Evolutionary conservation across 2,797 vertebrate genomes (phyloP).

Genomic region (Pygocentrus nattereri): DNA sequence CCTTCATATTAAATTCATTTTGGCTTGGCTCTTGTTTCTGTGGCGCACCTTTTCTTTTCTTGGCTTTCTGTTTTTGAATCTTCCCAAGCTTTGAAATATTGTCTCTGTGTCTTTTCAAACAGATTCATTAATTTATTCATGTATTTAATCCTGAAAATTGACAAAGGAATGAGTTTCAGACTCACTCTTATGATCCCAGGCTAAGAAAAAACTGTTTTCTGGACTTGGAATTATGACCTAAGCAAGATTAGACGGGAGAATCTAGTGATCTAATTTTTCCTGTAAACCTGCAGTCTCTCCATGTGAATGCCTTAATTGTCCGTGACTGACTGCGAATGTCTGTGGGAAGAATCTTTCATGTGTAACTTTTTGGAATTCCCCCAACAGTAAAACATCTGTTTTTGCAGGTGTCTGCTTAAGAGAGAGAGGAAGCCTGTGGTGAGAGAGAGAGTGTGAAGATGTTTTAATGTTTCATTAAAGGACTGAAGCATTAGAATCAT

Average conservation of each 20-base stretch:
- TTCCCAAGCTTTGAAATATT: background rate
- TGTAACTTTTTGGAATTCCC: constrained; percentile 41
- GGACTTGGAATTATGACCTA: constrained; percentile 15
- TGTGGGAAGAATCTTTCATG: constrained; percentile 17
- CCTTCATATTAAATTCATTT: constrained; percentile 59
- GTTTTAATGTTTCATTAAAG: constrained; percentile 17
- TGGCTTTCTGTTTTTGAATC: background rate
- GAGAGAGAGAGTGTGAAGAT: background rate
- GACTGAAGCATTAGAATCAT: background rate
- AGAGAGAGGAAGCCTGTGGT: background rate
- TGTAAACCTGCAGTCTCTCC: constrained; percentile 15
- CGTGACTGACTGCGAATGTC: constrained; percentile 38
- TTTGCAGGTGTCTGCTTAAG: constrained; percentile 38
- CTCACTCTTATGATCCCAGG: background rate
- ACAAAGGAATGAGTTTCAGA: background rate
- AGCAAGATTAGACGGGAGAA: background rate
- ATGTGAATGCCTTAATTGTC: constrained; percentile 32
- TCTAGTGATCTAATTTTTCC: background rate
- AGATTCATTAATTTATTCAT: background rate
- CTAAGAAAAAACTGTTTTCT: background rate
- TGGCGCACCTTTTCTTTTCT: background rate
- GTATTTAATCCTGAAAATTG: background rate
- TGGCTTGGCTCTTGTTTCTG: background rate
- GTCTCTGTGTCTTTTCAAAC: background rate
- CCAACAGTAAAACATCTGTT: constrained; percentile 54